Evolutionary conservation across 2,113 vertebrate genomes (phyloP).

Genomic region (Edolisoma coerulescens): DNA sequence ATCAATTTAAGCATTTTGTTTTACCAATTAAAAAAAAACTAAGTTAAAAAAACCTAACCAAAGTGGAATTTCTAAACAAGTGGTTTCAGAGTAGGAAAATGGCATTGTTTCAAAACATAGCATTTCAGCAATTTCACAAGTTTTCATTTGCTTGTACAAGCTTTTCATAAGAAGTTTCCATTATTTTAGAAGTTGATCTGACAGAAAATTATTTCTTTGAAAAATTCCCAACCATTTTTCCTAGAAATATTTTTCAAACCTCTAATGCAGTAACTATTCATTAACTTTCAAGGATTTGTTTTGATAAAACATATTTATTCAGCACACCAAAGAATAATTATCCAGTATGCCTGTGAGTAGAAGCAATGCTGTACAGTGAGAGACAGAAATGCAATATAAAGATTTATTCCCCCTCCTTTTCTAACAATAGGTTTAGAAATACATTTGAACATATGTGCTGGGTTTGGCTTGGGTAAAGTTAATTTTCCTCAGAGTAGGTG

Average conservation of each 20-base stretch:
- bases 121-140: slow-evolving; percentile 39
- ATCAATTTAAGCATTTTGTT: not conserved
- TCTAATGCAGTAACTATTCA: not conserved
- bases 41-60: slow-evolving; percentile 2
- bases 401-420: not conserved
- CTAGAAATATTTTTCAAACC: slow-evolving; percentile 43
- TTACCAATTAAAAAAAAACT: not conserved
- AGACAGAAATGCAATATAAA: not conserved
- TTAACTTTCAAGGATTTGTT: slow-evolving; percentile 20
- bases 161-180: not conserved
- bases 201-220: slow-evolving; percentile 30
- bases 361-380: not conserved
- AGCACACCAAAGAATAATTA: not conserved
- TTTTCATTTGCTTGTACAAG: slow-evolving; percentile 31
- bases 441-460: not conserved
- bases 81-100: slow-evolving; percentile 44
- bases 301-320: not conserved
- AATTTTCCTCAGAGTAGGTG: not conserved
- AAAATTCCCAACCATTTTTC: slow-evolving; percentile 44
- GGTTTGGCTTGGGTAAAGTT: not conserved
- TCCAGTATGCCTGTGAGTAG: not conserved
- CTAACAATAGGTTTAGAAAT: not conserved
- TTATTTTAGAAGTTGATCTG: slow-evolving; percentile 6
- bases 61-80: slow-evolving; percentile 48
- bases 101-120: slow-evolving; percentile 24